Percentiles rank a stretch among this genome's conserved stretches.
Evolutionary conservation across 2,113 vertebrate species (phyloP).

Genomic region (Channa argus): DNA sequence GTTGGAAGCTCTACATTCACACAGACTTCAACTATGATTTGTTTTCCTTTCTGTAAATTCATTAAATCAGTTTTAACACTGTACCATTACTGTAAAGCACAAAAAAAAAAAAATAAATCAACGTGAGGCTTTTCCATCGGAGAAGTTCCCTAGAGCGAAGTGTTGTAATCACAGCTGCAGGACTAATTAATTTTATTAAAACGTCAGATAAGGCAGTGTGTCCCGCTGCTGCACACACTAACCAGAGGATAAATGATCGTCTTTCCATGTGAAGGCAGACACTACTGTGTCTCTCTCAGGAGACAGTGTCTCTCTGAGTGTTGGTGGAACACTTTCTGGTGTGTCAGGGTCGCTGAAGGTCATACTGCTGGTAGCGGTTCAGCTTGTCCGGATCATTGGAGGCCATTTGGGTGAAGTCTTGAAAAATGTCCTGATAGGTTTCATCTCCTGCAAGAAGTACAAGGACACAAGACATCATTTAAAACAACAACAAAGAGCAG

Average conservation of each 20-base stretch:
- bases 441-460: conserved; percentile 88
- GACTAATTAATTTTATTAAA: neutral
- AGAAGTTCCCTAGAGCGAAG: conserved; percentile 21
- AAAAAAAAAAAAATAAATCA: conserved; percentile 1
- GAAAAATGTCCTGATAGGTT: conserved; percentile 98
- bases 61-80: conserved; percentile 32
- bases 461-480: neutral
- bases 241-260: conserved; percentile 13
- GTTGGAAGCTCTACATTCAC: conserved; percentile 46
- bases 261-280: neutral
- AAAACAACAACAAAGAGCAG: neutral
- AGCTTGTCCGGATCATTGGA: conserved; percentile 97
- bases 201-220: neutral
- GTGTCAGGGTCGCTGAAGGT: conserved; percentile 85
- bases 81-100: conserved; percentile 58
- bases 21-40: conserved; percentile 16
- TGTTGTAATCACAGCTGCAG: neutral
- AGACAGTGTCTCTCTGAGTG: conserved; percentile 4
- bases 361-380: conserved; percentile 91
- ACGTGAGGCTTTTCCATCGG: conserved; percentile 13
- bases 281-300: neutral
- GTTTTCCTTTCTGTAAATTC: conserved; percentile 4
- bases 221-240: conserved; percentile 14
- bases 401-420: conserved; percentile 99
- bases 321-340: neutral